Base-by-base conservation (phyloP, 2,113 vertebrate genomes). In the Mormyrus lacerda region DNA sequence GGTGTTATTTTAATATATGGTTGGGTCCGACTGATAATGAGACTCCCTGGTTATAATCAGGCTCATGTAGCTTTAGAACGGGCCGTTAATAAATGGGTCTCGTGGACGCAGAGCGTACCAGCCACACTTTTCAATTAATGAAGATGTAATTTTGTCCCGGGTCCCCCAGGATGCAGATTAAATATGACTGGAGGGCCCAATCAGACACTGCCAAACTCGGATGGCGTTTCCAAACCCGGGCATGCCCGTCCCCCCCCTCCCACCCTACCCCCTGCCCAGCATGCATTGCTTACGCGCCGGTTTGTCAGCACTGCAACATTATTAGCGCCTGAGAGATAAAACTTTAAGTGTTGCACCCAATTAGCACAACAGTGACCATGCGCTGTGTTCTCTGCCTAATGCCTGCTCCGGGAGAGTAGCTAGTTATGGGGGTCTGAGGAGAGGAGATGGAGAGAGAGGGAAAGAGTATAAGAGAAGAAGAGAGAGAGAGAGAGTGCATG, bases 281-380 rank as follows among this genome's bases (percentile, higher is more conserved):
- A 21, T 19, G 21, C 96, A 97, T 97, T 97, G 97, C 96, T 97
- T 97, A 97, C 97, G 96, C 97, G 96, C 95, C 95, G 97, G 97
- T 98, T 95, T 98, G 97, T 97, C 96, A 96, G 97, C 95, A 96
- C 95, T 69, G 95, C 96, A 96, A 96, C 96, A 97, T 98, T 97
- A 98, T 99, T 98, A 99, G 97, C 94, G 97, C 96, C 95, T 96
- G 96, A 97, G 97, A 99, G 97, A 99, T 98, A 98, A 99, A 99
- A 98, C 97, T 98, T 97, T 97, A 98, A 98, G 97, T 97, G 97
- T 98, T 98, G 97, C 97, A 97, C 97, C 97, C 97, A 98, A 99
- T 99, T 99, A 99, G 97, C 97, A 97, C 96, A 97, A 97, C 96
- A 97, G 97, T 98, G 97, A 98, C 97, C 97, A 97, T 93, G 95